phyloP scores from a whole-genome alignment of 1,140 invertebrate genomes.

The Dolichoris vasculosae region DNA sequence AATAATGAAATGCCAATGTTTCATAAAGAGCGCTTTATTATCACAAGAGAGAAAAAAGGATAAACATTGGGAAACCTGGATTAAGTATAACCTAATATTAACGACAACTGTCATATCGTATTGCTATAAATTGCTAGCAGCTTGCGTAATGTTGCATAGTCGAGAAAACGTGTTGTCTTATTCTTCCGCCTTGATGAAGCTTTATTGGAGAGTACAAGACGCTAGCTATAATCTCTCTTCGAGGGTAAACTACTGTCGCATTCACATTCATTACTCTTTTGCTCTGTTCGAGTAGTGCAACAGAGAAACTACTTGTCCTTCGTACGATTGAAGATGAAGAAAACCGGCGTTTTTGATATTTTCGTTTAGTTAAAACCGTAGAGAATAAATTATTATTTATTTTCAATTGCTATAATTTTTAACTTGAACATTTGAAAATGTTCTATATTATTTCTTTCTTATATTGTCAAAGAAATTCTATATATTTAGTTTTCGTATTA shows the following conservation, averaged over 20 bases:
- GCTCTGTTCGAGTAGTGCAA: neutral
- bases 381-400: too few relatives aligned
- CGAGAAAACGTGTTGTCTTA: neutral
- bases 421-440: too few relatives aligned
- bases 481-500: too few relatives aligned
- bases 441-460: too few relatives aligned
- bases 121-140: slow-evolving; percentile 16
- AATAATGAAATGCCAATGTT: slow-evolving; percentile 18
- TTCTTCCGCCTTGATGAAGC: neutral
- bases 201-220: neutral
- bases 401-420: too few relatives aligned
- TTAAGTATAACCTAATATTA: slow-evolving; percentile 41
- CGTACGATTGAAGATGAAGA: too few relatives aligned
- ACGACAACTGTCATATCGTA: slow-evolving; percentile 20
- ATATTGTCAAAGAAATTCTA: too few relatives aligned
- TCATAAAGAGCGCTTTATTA: neutral
- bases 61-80: slow-evolving; percentile 11
- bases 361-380: neutral
- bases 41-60: neutral
- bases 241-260: neutral
- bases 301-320: neutral
- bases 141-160: neutral
- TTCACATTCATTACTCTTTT: slow-evolving; percentile 23
- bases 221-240: neutral
- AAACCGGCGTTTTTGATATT: neutral